Conservation (phyloP, 2,113 vertebrate species). For the Willisornis vidua region DNA sequence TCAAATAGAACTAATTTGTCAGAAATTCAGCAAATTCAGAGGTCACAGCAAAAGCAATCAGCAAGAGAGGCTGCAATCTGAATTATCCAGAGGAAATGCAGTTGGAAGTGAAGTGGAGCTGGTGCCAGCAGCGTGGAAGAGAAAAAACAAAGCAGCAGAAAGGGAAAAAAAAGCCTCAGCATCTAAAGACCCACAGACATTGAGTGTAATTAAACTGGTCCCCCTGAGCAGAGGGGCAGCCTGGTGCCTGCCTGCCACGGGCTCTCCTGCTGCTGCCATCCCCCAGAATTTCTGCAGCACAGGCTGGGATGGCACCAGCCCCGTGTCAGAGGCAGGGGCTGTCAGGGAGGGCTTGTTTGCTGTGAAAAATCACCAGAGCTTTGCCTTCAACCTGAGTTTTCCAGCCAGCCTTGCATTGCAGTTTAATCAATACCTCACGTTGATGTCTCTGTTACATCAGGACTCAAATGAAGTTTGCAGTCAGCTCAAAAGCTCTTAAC, state of each 20-base stretch:
- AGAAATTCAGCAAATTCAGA: not conserved
- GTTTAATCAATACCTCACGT: constrained; percentile 41
- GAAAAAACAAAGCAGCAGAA: not conserved
- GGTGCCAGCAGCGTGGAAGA: not conserved
- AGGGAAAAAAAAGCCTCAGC: not conserved
- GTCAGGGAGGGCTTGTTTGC: constrained; percentile 21
- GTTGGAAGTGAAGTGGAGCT: not conserved
- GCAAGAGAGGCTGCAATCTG: not conserved
- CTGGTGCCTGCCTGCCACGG: not conserved
- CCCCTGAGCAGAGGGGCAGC: not conserved
- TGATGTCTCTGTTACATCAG: constrained; percentile 1
- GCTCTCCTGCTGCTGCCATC: not conserved
- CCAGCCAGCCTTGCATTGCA: not conserved
- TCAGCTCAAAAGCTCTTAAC: not conserved
- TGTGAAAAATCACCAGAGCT: not conserved
- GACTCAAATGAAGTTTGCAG: not conserved
- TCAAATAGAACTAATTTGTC: not conserved
- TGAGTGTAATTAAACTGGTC: not conserved
- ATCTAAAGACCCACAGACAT: not conserved
- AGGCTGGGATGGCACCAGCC: not conserved
- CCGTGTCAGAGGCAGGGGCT: not conserved
- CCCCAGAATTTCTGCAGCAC: not conserved
- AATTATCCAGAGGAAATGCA: not conserved
- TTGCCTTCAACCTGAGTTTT: not conserved
- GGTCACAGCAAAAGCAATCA: not conserved